Conservation (phyloP, 2,888 invertebrate species). For the Andrena praecox region DNA sequence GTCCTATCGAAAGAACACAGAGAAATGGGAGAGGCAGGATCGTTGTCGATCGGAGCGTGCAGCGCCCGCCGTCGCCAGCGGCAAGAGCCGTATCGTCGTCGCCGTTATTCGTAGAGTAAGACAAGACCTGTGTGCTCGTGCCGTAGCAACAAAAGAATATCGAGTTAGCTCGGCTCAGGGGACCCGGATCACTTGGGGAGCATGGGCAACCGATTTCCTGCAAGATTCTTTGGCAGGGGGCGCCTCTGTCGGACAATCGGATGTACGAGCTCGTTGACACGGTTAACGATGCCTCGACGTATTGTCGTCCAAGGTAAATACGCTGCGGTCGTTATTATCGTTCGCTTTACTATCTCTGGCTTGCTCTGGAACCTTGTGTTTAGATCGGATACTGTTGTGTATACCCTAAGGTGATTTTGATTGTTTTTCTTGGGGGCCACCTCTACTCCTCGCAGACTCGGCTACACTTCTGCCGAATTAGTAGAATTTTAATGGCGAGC, state of each 20-base stretch:
- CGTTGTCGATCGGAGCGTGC: constrained; percentile 56
- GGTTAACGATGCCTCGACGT: neutral
- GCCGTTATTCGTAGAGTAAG: constrained; percentile 69
- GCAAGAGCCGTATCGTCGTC: constrained; percentile 61
- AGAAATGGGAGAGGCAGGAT: constrained; percentile 67
- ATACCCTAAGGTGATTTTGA: too few relatives aligned
- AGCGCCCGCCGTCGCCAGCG: constrained; percentile 54
- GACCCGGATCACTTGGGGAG: neutral
- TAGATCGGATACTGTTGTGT: neutral
- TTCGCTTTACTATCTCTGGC: constrained; percentile 7
- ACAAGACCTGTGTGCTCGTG: constrained; percentile 62
- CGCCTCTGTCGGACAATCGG: constrained; percentile 36
- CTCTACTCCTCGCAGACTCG: too few relatives aligned
- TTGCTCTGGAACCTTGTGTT: constrained; percentile 16
- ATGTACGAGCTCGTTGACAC: constrained; percentile 21
- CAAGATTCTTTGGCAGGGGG: constrained; percentile 26
- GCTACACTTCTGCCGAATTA: too few relatives aligned
- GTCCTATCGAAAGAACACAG: constrained; percentile 81
- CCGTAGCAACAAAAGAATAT: constrained; percentile 34
- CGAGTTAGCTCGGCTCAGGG: constrained; percentile 37
- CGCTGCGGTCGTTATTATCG: neutral
- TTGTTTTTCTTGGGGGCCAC: too few relatives aligned
- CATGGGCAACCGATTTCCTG: constrained; percentile 26
- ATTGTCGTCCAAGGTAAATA: neutral
- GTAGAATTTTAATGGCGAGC: too few relatives aligned